These are phyloP conservation scores for Perdita meconis DNA, from an alignment of 2,888 invertebrate species.

Conservation along the genomic window DNA sequence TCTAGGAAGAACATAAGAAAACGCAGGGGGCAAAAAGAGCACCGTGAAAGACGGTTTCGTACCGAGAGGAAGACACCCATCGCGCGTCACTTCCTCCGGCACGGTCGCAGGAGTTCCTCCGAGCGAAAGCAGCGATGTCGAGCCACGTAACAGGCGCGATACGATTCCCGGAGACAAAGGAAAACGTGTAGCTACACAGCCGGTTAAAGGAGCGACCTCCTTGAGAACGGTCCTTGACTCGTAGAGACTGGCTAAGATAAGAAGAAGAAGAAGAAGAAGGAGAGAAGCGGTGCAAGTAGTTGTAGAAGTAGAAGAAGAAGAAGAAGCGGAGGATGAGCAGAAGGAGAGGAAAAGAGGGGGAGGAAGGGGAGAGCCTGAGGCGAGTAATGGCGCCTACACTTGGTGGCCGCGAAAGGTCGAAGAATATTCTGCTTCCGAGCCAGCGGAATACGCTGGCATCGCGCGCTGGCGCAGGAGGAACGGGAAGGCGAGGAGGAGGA, in stretches of 20 bases:
- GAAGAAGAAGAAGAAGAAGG: constrained; percentile 56
- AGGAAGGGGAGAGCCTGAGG: constrained; percentile 55
- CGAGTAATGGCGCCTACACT: constrained; percentile 76
- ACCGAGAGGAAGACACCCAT: constrained; percentile 17
- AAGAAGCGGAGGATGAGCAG: constrained; percentile 46
- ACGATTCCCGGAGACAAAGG: constrained; percentile 69
- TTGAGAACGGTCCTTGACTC: constrained; percentile 85
- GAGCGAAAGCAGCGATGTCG: constrained; percentile 28
- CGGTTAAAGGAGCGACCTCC: constrained; percentile 82
- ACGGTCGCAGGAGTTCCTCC: background rate
- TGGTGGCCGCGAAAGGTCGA: constrained; percentile 67
- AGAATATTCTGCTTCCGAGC: constrained; percentile 68
- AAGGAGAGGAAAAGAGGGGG: constrained; percentile 59
- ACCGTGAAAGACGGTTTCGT: background rate
- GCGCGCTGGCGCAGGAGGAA: constrained; percentile 29
- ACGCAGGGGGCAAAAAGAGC: too few relatives aligned
- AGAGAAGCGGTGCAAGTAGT: constrained; percentile 25
- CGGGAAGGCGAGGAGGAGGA: constrained; percentile 37
- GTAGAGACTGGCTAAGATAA: constrained; percentile 73
- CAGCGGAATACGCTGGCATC: constrained; percentile 39
- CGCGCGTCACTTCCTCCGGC: constrained; percentile 10
- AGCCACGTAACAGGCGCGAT: constrained; percentile 45
- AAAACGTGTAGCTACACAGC: constrained; percentile 60
- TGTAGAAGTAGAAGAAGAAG: constrained; percentile 45
- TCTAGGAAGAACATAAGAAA: too few relatives aligned